A percentile compares a stretch with the other conserved stretches of the same genome.
Evolutionary conservation across 2,888 invertebrate genomes (phyloP).

Genomic region (Drosophila pullipes): DNA sequence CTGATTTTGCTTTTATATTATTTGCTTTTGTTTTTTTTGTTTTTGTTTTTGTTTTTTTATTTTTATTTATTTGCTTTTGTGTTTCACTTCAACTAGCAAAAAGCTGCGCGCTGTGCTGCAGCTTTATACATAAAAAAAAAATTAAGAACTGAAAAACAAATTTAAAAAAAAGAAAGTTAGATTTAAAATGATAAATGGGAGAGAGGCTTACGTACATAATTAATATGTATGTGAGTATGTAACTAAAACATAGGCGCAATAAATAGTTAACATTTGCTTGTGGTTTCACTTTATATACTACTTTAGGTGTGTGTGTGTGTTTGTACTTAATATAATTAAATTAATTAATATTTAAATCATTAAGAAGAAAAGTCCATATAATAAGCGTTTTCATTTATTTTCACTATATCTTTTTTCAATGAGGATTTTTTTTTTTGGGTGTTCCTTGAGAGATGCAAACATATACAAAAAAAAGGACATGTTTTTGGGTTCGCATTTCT

Average conservation of each 20-base stretch:
- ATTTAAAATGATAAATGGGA: neutral
- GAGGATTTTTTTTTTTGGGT: neutral
- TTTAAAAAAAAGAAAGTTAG: neutral
- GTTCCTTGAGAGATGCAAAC: neutral
- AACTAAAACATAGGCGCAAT: constrained; percentile 32
- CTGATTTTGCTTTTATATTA: neutral
- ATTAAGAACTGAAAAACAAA: constrained; percentile 14
- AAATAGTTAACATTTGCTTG: constrained; percentile 44
- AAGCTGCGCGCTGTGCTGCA: constrained; percentile 44
- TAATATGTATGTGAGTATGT: constrained; percentile 14
- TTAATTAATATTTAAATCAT: constrained; percentile 57
- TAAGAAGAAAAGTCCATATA: constrained; percentile 71
- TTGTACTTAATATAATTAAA: constrained; percentile 51
- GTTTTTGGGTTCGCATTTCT: neutral
- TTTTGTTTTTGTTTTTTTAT: neutral
- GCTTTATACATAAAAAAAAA: constrained; percentile 20
- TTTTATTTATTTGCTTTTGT: neutral
- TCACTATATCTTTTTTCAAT: constrained; percentile 49
- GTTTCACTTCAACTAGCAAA: constrained; percentile 9
- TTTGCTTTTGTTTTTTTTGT: neutral
- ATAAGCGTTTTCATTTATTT: constrained; percentile 75
- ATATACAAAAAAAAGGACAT: neutral
- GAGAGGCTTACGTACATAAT: constrained; percentile 18
- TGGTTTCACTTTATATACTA: constrained; percentile 12
- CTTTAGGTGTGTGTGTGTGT: constrained; percentile 1